Evolutionary conservation across 2,888 invertebrate genomes (phyloP).

Genomic region (Pristionchus fissidentatus): DNA sequence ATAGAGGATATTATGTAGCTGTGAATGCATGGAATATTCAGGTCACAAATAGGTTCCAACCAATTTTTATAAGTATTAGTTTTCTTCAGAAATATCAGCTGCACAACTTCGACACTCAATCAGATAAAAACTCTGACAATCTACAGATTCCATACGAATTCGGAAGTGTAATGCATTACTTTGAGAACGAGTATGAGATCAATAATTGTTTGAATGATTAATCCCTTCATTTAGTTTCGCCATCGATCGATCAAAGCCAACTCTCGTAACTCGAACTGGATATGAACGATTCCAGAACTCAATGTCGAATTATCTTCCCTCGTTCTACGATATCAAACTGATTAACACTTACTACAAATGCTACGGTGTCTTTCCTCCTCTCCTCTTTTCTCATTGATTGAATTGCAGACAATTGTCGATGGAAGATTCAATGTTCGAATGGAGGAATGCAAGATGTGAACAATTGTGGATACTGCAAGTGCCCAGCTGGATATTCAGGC

Average conservation of each 20-base stretch:
- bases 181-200: slow-evolving; percentile 42
- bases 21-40: slow-evolving; percentile 18
- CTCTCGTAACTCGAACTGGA: not conserved
- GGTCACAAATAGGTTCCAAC: not conserved
- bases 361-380: not conserved
- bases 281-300: slow-evolving; percentile 23
- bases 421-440: slow-evolving; percentile 7
- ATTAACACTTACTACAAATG: no score
- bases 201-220: not conserved
- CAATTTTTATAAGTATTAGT: not conserved
- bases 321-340: slow-evolving; percentile 1
- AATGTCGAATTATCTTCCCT: slow-evolving; percentile 6
- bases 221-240: slow-evolving; percentile 1
- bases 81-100: slow-evolving; percentile 10
- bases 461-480: slow-evolving; percentile 20
- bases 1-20: slow-evolving; percentile 30
- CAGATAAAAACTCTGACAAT: not conserved
- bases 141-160: slow-evolving; percentile 40
- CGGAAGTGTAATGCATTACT: slow-evolving; percentile 44
- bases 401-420: not conserved
- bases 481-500: slow-evolving; percentile 38
- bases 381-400: no score
- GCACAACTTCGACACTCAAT: slow-evolving; percentile 34
- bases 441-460: slow-evolving; percentile 44
- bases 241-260: not conserved